A percentile compares a stretch with the other conserved stretches of the same genome.
Evolutionary conservation across 2,113 vertebrate species (phyloP).

Genomic region (Centropristis striata): DNA sequence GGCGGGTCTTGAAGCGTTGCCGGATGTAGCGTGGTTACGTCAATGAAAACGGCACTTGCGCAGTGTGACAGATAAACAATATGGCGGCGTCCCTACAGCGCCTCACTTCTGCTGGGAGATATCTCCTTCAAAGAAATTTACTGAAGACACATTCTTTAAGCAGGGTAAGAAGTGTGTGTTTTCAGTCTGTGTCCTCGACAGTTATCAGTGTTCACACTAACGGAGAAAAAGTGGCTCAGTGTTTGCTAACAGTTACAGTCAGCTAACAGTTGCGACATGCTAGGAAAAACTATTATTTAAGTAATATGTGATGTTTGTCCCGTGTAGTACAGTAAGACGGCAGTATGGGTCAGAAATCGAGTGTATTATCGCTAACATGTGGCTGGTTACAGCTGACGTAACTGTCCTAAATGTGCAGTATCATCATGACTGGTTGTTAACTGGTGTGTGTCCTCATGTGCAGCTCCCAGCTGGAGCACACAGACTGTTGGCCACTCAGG

Average conservation of each 20-base stretch:
- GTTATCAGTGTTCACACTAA: rapidly evolving
- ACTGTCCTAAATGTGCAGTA: neutral
- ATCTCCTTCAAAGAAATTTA: conserved; percentile 66
- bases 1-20: no score
- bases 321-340: neutral
- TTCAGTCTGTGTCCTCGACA: rapidly evolving
- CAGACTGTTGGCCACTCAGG: conserved; percentile 84
- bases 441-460: neutral
- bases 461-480: conserved; percentile 73
- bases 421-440: conserved; percentile 30
- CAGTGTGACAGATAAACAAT: conserved; percentile 57
- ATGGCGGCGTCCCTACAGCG: conserved; percentile 82
- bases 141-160: conserved; percentile 49
- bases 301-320: neutral
- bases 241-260: conserved; percentile 6
- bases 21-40: conserved; percentile 39
- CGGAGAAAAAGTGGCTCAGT: neutral
- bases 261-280: neutral
- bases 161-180: conserved; percentile 61
- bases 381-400: neutral
- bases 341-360: no score
- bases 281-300: neutral
- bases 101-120: conserved; percentile 67
- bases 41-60: neutral
- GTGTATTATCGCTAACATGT: neutral